These are phyloP conservation scores for Peromyscus leucopus DNA, from an alignment of 2,113 vertebrate genomes.

Conservation along the genomic window DNA sequence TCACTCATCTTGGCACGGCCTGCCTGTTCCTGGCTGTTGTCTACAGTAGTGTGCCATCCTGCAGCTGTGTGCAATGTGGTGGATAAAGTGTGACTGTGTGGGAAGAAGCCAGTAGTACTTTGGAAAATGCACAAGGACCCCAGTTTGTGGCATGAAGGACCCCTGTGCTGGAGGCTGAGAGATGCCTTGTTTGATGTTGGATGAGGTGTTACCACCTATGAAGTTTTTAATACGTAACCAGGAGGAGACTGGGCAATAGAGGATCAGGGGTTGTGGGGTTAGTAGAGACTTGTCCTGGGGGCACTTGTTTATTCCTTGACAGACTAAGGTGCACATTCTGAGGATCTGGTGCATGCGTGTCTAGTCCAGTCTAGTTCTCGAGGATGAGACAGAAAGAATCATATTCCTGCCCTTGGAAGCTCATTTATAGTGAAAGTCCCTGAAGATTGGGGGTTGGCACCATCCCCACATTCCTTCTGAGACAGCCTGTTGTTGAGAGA, in stretches of 20 bases:
- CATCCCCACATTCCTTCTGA: neutral
- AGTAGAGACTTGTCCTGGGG: neutral
- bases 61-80: neutral
- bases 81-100: neutral
- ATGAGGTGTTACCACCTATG: neutral
- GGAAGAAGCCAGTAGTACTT: neutral
- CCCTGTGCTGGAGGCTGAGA: neutral
- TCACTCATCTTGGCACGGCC: fast-evolving
- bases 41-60: neutral
- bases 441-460: neutral
- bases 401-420: neutral
- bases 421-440: neutral
- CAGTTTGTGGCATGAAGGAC: neutral
- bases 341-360: fast-evolving
- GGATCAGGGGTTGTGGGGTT: neutral
- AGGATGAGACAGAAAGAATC: neutral
- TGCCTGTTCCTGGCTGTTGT: neutral
- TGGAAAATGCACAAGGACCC: neutral
- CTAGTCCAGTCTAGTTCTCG: too few species aligned
- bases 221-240: neutral
- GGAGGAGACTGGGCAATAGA: neutral
- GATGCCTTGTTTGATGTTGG: neutral
- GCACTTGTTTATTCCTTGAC: neutral
- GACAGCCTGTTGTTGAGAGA: neutral
- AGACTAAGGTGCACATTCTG: fast-evolving